Conservation (phyloP, 2,888 invertebrate species). For the Meiosimyza platycephala region DNA sequence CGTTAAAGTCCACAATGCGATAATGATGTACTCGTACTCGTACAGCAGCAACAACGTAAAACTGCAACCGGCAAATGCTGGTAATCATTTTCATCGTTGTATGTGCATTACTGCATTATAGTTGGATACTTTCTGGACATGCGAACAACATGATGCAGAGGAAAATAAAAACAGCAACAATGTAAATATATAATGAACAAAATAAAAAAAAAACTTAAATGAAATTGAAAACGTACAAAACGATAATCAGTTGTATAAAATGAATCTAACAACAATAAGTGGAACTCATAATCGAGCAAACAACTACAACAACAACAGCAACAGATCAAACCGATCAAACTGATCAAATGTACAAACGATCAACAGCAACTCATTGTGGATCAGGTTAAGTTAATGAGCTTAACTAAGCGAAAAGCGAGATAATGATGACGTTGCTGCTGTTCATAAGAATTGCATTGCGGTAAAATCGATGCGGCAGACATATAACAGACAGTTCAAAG, state of each 20-base stretch:
- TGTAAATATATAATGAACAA: too few relatives aligned
- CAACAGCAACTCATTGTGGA: constrained; percentile 26
- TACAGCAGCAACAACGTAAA: not conserved
- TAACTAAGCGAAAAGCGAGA: constrained; percentile 13
- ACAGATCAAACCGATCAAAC: constrained; percentile 31
- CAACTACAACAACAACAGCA: constrained; percentile 29
- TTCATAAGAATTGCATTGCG: too few relatives aligned
- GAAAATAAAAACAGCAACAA: too few relatives aligned
- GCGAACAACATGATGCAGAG: not conserved
- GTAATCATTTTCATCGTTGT: constrained; percentile 19
- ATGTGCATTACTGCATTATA: not conserved
- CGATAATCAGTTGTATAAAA: constrained; percentile 36
- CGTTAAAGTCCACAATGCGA: not conserved
- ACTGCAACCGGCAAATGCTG: not conserved
- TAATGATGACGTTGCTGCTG: too few relatives aligned
- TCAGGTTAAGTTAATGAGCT: constrained; percentile 34
- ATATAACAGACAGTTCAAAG: too few relatives aligned
- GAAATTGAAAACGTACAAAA: not conserved
- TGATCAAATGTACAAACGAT: not conserved
- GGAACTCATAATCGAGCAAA: constrained; percentile 36
- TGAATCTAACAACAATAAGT: constrained; percentile 18
- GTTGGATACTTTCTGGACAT: constrained; percentile 23
- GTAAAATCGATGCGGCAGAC: too few relatives aligned
- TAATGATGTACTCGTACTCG: too few relatives aligned
- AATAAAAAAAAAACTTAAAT: too few relatives aligned